Evolutionary conservation across 2,888 invertebrate genomes (phyloP).

Genomic region (Agrotis segetum): DNA sequence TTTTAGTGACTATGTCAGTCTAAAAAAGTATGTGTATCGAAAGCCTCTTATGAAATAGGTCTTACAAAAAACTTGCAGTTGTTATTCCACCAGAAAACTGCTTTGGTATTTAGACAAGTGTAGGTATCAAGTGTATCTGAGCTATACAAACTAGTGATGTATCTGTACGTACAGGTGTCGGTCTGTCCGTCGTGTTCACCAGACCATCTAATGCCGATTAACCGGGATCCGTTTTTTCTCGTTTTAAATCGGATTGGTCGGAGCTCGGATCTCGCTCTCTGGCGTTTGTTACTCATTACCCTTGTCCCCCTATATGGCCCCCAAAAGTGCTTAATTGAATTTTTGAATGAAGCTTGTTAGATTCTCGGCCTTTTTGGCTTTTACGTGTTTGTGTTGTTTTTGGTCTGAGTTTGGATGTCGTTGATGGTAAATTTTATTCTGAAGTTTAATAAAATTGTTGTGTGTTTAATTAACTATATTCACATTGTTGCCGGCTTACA

Average conservation of each 20-base stretch:
- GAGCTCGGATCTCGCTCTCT: constrained; percentile 72
- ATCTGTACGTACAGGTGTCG: constrained; percentile 58
- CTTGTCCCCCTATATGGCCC: constrained; percentile 59
- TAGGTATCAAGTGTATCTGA: too few relatives aligned
- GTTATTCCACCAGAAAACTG: too few relatives aligned
- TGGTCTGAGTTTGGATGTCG: constrained; percentile 14
- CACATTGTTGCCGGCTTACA: too few relatives aligned
- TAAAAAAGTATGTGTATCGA: too few relatives aligned
- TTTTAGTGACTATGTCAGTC: too few relatives aligned
- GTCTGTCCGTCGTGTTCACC: constrained; percentile 71
- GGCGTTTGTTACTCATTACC: constrained; percentile 79
- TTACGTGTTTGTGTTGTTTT: constrained; percentile 21
- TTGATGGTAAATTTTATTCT: constrained; percentile 3
- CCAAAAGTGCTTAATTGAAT: constrained; percentile 76
- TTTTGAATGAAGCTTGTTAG: constrained; percentile 74
- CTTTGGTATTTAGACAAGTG: too few relatives aligned
- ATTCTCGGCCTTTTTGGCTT: constrained; percentile 61
- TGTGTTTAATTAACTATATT: too few relatives aligned
- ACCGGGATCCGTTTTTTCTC: constrained; percentile 63
- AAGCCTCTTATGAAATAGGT: too few relatives aligned
- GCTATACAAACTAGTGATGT: too few relatives aligned
- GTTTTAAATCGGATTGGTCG: constrained; percentile 72
- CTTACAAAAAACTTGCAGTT: too few relatives aligned
- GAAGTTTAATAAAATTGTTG: neutral
- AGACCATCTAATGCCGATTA: constrained; percentile 84